Conservation (phyloP, 1,140 invertebrate genomes). For the Nixonia krombeini region DNA sequence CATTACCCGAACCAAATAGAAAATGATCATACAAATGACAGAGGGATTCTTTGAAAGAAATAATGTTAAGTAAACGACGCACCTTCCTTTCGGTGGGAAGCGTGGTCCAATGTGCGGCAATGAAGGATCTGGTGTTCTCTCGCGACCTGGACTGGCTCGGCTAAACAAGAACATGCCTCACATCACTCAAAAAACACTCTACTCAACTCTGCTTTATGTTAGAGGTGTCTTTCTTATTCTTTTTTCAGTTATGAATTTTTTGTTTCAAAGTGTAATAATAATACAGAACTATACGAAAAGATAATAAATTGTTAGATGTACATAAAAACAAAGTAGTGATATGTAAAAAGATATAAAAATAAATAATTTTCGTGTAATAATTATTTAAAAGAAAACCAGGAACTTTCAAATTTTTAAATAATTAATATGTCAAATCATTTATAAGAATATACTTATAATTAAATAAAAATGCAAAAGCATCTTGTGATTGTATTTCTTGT, state of each 20-base stretch:
- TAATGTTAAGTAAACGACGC: conserved; percentile 54
- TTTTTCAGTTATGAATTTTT: not conserved
- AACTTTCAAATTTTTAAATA: no score
- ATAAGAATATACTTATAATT: not conserved
- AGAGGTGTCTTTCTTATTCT: not conserved
- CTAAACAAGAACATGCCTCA: conserved; percentile 79
- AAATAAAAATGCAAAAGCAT: conserved; percentile 1
- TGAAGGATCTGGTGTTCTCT: conserved; percentile 82
- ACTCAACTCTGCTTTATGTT: conserved; percentile 44
- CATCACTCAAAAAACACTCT: conserved; percentile 71
- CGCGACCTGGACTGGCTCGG: conserved; percentile 86
- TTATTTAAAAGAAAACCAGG: no score
- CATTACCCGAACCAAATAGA: not conserved
- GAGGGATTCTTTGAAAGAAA: not conserved
- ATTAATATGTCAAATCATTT: no score
- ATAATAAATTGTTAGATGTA: not conserved
- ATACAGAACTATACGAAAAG: no score
- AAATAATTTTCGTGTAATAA: no score
- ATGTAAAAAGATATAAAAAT: no score
- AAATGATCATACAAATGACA: not conserved
- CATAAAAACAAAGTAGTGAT: not conserved
- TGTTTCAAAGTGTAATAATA: not conserved
- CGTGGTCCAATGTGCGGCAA: conserved; percentile 89
- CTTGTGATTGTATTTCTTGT: no score
- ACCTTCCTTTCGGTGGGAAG: conserved; percentile 87